These are phyloP conservation scores for Cryptocephalus moraei DNA, from an alignment of 2,888 invertebrate genomes.

Conservation along the genomic window DNA sequence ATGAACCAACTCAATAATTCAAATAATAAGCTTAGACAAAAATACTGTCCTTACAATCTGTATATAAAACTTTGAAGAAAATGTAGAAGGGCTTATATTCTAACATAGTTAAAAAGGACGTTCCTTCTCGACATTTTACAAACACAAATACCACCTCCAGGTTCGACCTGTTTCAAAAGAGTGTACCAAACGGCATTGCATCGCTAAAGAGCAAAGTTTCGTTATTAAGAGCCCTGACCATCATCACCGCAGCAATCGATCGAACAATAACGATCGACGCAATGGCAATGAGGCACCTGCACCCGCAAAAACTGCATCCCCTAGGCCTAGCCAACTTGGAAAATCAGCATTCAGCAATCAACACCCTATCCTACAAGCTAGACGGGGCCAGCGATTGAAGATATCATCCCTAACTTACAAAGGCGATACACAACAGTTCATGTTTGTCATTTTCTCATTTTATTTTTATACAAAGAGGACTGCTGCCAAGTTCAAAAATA, in stretches of 20 bases:
- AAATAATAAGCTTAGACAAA: too few relatives aligned
- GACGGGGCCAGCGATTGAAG: slow-evolving; percentile 23
- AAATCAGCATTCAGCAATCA: slow-evolving; percentile 32
- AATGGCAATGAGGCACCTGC: slow-evolving; percentile 33
- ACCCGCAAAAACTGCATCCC: slow-evolving; percentile 21
- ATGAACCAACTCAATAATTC: too few relatives aligned
- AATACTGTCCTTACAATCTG: too few relatives aligned
- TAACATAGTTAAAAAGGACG: too few relatives aligned
- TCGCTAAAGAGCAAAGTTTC: too few relatives aligned
- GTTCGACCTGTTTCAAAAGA: too few relatives aligned
- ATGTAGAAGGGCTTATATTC: too few relatives aligned
- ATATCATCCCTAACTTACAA: slow-evolving; percentile 4
- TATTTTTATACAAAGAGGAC: background rate
- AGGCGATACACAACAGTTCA: slow-evolving; percentile 15
- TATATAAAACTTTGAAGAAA: too few relatives aligned
- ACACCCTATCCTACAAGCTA: slow-evolving; percentile 34
- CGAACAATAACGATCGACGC: slow-evolving; percentile 17
- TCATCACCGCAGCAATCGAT: slow-evolving; percentile 22
- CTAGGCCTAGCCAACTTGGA: slow-evolving; percentile 17
- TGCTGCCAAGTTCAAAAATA: too few relatives aligned
- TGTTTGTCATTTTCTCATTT: background rate
- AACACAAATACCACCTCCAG: too few relatives aligned
- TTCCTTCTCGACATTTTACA: too few relatives aligned
- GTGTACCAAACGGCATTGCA: too few relatives aligned
- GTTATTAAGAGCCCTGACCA: slow-evolving; percentile 10